Percentiles rank a stretch among this genome's conserved stretches.
These are phyloP conservation scores for Corythucha ciliata DNA, from an alignment of 2,888 invertebrate genomes.

Conservation along the genomic window DNA sequence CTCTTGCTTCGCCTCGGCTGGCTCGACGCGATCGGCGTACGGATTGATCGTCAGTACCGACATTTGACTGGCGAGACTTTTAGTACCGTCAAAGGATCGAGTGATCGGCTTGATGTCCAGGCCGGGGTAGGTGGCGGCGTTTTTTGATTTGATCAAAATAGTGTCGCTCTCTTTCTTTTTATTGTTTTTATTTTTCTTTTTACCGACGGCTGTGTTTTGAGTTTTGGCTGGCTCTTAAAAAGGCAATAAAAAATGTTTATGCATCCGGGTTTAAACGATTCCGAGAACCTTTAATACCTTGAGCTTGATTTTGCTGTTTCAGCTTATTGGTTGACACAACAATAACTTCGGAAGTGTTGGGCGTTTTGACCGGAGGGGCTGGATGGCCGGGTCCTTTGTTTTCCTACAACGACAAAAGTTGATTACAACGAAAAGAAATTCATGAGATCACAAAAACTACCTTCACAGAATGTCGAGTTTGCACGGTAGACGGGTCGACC, in stretches of 20 bases:
- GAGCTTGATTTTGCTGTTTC: slow-evolving; percentile 23
- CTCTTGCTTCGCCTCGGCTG: neutral
- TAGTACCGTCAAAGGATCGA: slow-evolving; percentile 10
- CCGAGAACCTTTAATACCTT: neutral
- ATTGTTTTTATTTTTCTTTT: slow-evolving; percentile 22
- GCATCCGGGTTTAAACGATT: neutral
- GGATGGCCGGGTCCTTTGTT: slow-evolving; percentile 15
- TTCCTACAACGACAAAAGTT: slow-evolving; percentile 9
- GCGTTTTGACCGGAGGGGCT: slow-evolving; percentile 15
- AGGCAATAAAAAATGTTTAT: neutral
- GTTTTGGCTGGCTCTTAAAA: too few relatives aligned
- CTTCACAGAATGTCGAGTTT: slow-evolving; percentile 37
- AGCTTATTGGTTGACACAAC: slow-evolving; percentile 50
- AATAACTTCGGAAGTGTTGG: slow-evolving; percentile 42
- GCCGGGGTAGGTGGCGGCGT: slow-evolving; percentile 24
- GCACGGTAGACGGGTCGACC: slow-evolving; percentile 42
- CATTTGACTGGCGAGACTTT: slow-evolving; percentile 24
- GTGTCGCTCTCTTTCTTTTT: slow-evolving; percentile 20
- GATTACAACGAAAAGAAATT: neutral
- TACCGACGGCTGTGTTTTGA: too few relatives aligned
- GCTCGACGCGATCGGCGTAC: slow-evolving; percentile 20
- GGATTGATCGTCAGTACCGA: slow-evolving; percentile 27
- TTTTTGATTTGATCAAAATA: slow-evolving; percentile 5
- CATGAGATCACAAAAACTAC: slow-evolving; percentile 12
- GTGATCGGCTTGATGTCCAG: slow-evolving; percentile 27